Base-by-base conservation (phyloP, 2,888 invertebrate genomes). In the Aleiodes testaceus region DNA sequence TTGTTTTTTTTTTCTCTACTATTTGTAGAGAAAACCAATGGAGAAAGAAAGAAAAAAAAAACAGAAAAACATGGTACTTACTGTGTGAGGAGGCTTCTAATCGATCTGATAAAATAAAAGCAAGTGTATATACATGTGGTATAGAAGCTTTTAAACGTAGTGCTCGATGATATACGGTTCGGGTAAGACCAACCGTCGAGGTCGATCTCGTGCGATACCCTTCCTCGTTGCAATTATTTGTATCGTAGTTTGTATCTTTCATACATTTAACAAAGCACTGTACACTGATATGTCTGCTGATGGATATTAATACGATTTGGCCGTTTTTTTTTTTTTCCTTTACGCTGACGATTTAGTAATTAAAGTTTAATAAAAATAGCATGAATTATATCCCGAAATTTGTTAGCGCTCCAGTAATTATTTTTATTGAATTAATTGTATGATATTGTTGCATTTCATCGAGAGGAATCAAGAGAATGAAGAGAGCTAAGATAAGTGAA, bases 191-290 rank as follows among this genome's bases (percentile, higher is more conserved):
- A 66, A 50, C 49, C 61, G 70, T 53, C 52, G 61, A 74, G 77
- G 75, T 74, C 74, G 75, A 77, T 77, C 72, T 69, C 74, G 73
- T 63, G 71, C 69, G 70, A 70, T 73, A 70, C 72, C 72, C 72
- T 72, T 63, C 47, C 70, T 14, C 49, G 42, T 74, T 68, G 74
- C 74, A 77, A 77, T 77, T 77, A 77, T 77, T 74, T 73, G 70
- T 73, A 75, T 73, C 74, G 70, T 26, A 47, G 36, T 68, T 67
- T 73, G 65, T 69, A 69, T 68, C 66, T 67, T 67, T 47, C 55
- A 68, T 68, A 61, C 18, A n/a, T 63, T 63, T 18, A 45, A 63
- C 47, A 63, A 45, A 63, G 63, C 63, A 45, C 45, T 22, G 12
- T 26, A 14, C 63, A 63, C 45, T 63, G 45, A 63, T 63, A 45